Evolutionary conservation across 2,888 invertebrate genomes (phyloP), one percentile per base, ranked within the genome.

Genomic region (Caprella mutica): DNA sequence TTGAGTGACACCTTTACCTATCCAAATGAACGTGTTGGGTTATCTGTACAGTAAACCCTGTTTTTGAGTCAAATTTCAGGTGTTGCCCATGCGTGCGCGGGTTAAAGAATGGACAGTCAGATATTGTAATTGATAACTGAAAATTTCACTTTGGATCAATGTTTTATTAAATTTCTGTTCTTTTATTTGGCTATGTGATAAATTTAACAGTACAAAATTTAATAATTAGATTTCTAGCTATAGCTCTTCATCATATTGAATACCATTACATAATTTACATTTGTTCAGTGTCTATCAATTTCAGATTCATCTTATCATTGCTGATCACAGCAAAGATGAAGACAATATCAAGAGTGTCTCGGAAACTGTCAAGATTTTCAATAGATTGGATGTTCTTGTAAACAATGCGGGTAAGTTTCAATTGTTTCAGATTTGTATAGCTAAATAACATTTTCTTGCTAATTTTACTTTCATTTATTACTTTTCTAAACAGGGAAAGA

Each of bases 361-460:
- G 24, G 78, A 80, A 30, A 86, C 89, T 0, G 72, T 91, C 1
- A 76, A 81, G 29, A 82, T 84, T 67, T 90, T 79, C 69, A 84
- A 84, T 0, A 80, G 81, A 70, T 73, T 91, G 12, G 87, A 91
- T 73, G 81, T 90, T n/a, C 72, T 91, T 51, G 79, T 91, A 0
- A 91, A 96, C 72, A 91, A 87, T 53, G 58, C 57, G 23, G 63
- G 63, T 63, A 8, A 2, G 54, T 17, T 29, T n/a, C n/a, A n/a
- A n/a, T n/a, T n/a, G n/a, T n/a, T n/a, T n/a, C n/a, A n/a, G n/a
- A n/a, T n/a, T n/a, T n/a, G n/a, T n/a, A n/a, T n/a, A n/a, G n/a
- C n/a, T n/a, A n/a, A n/a, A n/a, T n/a, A n/a, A n/a, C n/a, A n/a
- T n/a, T n/a, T n/a, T n/a, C n/a, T n/a, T n/a, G n/a, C n/a, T n/a